Percentiles rank a stretch among this genome's conserved stretches.
These are phyloP conservation scores for Forbesichthys agassizii DNA, from an alignment of 2,113 vertebrate species.

Conservation along the genomic window DNA sequence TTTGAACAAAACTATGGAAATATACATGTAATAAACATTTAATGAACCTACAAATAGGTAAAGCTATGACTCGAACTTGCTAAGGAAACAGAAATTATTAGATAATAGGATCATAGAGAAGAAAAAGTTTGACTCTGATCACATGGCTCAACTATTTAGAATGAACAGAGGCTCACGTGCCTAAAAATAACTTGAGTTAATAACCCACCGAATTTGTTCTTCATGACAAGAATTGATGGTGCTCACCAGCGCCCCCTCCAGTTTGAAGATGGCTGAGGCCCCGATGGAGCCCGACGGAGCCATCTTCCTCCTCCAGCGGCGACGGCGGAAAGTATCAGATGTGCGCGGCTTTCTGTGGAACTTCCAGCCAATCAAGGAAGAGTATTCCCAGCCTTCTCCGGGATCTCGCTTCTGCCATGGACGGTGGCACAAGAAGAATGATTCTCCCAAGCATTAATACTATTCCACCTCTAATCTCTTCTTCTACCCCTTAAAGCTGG, in stretches of 20 bases:
- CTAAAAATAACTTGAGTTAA: neutral
- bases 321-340: conserved; percentile 90
- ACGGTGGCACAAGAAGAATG: neutral
- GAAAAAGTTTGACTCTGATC: conserved; percentile 49
- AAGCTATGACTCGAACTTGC: no score
- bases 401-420: conserved; percentile 60
- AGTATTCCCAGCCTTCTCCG: conserved; percentile 95
- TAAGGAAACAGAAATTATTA: no score
- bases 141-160: conserved; percentile 5
- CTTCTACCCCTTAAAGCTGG: neutral
- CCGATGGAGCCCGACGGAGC: conserved; percentile 86
- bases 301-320: conserved; percentile 96
- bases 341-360: conserved; percentile 92
- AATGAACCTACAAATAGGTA: no score
- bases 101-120: conserved; percentile 9
- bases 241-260: conserved; percentile 94
- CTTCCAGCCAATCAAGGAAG: conserved; percentile 96
- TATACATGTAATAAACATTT: neutral
- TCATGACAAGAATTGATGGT: neutral
- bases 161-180: neutral
- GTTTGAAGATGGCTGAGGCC: conserved; percentile 90
- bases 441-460: neutral
- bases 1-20: neutral
- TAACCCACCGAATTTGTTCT: neutral
- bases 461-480: neutral